Base-by-base conservation (phyloP, 2,888 invertebrate genomes). In the Cyclophora punctaria region DNA sequence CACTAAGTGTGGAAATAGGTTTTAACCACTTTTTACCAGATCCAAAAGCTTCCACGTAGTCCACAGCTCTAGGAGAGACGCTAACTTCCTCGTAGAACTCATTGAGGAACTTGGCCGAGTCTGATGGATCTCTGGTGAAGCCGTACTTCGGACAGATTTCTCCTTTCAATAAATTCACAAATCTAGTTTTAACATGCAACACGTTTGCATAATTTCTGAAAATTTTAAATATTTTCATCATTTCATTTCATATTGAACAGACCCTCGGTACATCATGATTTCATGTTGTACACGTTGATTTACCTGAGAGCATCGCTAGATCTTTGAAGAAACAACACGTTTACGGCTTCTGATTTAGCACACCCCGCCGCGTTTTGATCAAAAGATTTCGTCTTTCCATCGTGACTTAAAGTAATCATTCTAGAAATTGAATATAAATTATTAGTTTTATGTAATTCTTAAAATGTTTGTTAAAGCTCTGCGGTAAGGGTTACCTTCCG, bases 311-410 rank as follows among this genome's bases (percentile, higher is more conserved):
- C 73, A 50, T 73, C 76, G 44, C 89, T 81, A 35, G 84, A 86
- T 63, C 90, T 93, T 75, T 96, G 95, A 5, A 96, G 69, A 53
- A 92, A 91, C 2, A 95, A 59, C 1, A 91, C 90, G 45, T 89
- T 90, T 3, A 94, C 76, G 0, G 93, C 91, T 78, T 96, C 96
- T 44, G 94, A 92, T 45, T 94, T 89, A 0, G 91, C 91, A 62
- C 93, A 66, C 0, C 96, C 96, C 61, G 92, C 87, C 2, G 92
- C 94, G 46, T 91, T 87, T 35, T 91, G 90, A 72, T 97, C 97
- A 72, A 97, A 98, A 0, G 94, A 93, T 66, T 94, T 95, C 66
- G 96, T 97, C 55, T 90, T 90, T 0, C 97, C 97, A 59, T 96
- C 94, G 0, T 83, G 73, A n/a, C 95, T 93, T 3, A 97, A 77